Evolutionary conservation across 2,888 invertebrate species (phyloP).

Genomic region (Ametastegia equiseti): DNA sequence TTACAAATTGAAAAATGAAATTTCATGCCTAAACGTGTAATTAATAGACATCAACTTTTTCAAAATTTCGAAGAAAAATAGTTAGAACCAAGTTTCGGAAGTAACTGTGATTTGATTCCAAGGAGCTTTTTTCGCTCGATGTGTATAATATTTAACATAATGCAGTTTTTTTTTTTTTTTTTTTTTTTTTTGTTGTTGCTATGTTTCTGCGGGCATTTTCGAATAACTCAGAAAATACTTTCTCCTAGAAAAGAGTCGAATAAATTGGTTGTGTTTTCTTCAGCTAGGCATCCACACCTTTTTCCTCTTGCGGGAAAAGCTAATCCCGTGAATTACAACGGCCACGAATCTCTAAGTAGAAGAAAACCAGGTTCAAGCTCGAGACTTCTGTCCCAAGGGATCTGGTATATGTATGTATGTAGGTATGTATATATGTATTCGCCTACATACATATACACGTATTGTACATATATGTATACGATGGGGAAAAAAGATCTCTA

Average conservation of each 20-base stretch:
- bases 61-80: too few species aligned
- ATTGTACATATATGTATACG: background rate
- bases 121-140: too few species aligned
- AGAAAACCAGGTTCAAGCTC: conserved; percentile 2
- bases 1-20: too few species aligned
- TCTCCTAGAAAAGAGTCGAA: background rate
- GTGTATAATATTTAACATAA: too few species aligned
- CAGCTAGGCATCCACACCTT: background rate
- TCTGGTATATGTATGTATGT: background rate
- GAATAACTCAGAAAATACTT: background rate
- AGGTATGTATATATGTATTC: too few species aligned
- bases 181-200: too few species aligned
- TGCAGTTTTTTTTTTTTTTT: too few species aligned
- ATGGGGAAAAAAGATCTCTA: background rate
- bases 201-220: background rate
- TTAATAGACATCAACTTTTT: too few species aligned
- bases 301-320: background rate
- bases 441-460: background rate
- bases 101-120: too few species aligned
- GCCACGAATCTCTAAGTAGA: conserved; percentile 30
- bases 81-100: too few species aligned
- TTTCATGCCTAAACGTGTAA: too few species aligned
- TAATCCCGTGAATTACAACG: conserved; percentile 30
- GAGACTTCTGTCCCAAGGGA: conserved; percentile 21
- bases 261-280: background rate